phyloP scores from a whole-genome alignment of 37 sponge, comb jelly and placozoan genomes.

The Hormiphora californensis region DNA sequence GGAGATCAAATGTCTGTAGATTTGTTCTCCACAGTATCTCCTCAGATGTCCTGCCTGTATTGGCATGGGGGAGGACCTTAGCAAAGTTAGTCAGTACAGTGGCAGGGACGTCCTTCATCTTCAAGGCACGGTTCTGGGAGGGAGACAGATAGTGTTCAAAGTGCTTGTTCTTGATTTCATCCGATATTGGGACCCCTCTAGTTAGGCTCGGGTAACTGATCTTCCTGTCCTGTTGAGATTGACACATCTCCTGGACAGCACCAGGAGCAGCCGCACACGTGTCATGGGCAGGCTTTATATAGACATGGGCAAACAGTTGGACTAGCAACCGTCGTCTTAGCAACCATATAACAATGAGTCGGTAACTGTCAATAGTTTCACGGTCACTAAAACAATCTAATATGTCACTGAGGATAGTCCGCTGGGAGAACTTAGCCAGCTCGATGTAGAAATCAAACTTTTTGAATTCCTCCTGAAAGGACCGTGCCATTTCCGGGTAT shows the following conservation, averaged over 20 bases:
- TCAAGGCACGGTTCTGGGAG: neutral
- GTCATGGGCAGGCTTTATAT: slow-evolving; percentile 43
- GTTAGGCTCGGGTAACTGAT: slow-evolving; percentile 35
- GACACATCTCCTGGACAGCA: too few species aligned
- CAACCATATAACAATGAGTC: slow-evolving; percentile 37
- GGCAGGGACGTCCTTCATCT: neutral
- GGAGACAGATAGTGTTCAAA: slow-evolving; percentile 23
- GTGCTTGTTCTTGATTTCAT: neutral
- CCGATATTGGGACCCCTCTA: neutral
- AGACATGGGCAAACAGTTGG: slow-evolving; percentile 47
- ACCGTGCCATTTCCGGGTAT: neutral
- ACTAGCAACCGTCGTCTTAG: neutral
- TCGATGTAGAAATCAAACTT: slow-evolving; percentile 27
- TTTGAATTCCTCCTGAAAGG: slow-evolving; percentile 19
- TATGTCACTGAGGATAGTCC: slow-evolving; percentile 31
- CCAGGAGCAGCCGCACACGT: too few species aligned
- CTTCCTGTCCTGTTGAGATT: neutral
- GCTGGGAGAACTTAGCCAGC: slow-evolving; percentile 20
- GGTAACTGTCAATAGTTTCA: slow-evolving; percentile 34
- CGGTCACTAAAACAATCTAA: slow-evolving; percentile 43
- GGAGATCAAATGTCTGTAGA: slow-evolving; percentile 18
- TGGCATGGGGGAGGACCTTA: slow-evolving; percentile 30
- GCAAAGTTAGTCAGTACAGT: slow-evolving; percentile 38
- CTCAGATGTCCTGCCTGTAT: slow-evolving; percentile 1
- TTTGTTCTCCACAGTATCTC: slow-evolving; percentile 45